Percentiles rank a stretch among this genome's conserved stretches.
These are phyloP conservation scores for Chelonoidis abingdonii DNA, from an alignment of 2,113 vertebrate species.

Conservation along the genomic window DNA sequence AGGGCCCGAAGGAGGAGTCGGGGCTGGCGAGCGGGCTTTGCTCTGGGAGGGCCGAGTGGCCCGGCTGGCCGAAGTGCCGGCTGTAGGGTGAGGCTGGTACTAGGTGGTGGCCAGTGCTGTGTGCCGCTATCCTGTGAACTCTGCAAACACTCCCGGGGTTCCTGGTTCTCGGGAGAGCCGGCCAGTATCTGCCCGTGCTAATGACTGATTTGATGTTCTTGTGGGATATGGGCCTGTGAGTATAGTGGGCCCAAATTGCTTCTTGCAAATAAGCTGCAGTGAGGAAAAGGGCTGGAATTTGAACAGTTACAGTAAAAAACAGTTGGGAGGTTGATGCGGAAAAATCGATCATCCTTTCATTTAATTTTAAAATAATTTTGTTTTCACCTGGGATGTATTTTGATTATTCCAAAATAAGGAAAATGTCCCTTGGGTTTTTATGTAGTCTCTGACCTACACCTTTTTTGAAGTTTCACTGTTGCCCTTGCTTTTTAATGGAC, in stretches of 20 bases:
- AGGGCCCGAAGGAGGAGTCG: not conserved
- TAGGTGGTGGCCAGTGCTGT: not conserved
- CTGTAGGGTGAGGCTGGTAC: not conserved
- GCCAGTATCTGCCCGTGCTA: too few relatives aligned
- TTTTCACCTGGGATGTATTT: not conserved
- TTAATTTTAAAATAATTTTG: accelerated
- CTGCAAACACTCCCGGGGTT: too few relatives aligned
- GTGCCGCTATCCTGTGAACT: not conserved
- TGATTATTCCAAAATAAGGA: not conserved
- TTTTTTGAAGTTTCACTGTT: constrained; percentile 45
- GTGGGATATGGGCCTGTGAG: not conserved
- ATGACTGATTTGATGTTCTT: not conserved
- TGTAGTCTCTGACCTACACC: constrained; percentile 11
- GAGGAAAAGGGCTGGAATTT: not conserved
- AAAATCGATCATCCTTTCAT: accelerated
- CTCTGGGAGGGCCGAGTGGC: too few relatives aligned
- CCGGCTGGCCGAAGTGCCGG: not conserved
- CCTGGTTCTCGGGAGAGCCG: too few relatives aligned
- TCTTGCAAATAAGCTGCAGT: not conserved
- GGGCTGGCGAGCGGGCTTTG: not conserved
- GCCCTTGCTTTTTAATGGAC: not conserved
- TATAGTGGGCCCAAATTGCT: not conserved
- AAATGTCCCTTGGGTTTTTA: not conserved
- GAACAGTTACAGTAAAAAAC: not conserved
- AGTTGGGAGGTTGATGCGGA: not conserved